Conservation (phyloP, 2,113 vertebrate species). For the Microcebus tavaratra region DNA sequence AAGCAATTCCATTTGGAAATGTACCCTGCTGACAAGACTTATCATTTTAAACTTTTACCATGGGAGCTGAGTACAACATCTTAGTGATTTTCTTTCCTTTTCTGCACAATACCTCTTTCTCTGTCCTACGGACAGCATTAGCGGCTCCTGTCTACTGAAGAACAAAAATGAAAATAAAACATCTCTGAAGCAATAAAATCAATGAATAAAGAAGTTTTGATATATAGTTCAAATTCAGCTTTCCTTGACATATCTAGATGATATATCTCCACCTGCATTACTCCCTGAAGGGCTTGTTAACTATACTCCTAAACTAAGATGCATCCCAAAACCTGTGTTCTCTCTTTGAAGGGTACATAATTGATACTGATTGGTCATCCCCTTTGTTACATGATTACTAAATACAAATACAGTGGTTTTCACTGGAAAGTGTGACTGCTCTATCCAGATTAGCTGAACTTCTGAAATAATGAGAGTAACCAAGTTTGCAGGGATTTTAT, state of each 20-base stretch:
- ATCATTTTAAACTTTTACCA: background rate
- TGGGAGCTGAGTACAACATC: background rate
- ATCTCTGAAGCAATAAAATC: conserved; percentile 29
- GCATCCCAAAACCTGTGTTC: background rate
- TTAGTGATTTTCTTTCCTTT: background rate
- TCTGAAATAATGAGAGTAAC: background rate
- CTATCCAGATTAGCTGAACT: background rate
- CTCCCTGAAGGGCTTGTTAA: background rate
- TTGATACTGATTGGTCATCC: background rate
- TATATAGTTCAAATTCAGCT: conserved; percentile 36
- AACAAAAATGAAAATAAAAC: conserved; percentile 43
- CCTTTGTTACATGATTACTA: background rate
- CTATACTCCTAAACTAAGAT: background rate
- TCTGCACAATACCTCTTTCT: background rate
- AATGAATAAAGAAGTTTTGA: conserved; percentile 7
- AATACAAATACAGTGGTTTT: background rate
- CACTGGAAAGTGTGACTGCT: background rate
- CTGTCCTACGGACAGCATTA: background rate
- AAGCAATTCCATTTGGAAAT: background rate
- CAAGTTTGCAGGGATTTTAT: background rate
- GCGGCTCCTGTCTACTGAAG: background rate
- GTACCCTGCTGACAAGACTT: background rate
- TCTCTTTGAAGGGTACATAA: background rate
- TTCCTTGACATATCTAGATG: background rate
- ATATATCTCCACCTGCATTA: background rate